Base-by-base conservation (phyloP, 53 echinoderm and acorn worm genomes). In the Glandiceps talaboti region DNA sequence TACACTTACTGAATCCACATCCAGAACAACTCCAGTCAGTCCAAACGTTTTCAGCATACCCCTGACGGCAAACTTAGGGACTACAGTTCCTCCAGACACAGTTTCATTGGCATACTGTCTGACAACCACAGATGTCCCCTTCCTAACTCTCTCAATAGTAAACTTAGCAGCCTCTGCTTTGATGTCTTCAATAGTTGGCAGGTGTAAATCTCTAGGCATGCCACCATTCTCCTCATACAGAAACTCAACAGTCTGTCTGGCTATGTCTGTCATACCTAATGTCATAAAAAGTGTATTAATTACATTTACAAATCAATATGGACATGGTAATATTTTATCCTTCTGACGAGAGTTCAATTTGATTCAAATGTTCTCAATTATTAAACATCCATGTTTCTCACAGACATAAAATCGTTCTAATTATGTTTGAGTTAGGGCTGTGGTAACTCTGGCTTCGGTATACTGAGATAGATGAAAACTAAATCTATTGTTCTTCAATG, bases 251-350 rank as follows among this genome's bases (percentile, higher is more conserved):
- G 92, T 92, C 76, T 92, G 92, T 1, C 92, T 77, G 32, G 92
- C 92, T 28, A 92, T 92, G 86, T 92, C 92, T 0, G 92, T 90
- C 92, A 92, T 92, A 72, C 92, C 92, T 92, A 31, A n/a, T n/a
- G n/a, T n/a, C n/a, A n/a, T n/a, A n/a, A n/a, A n/a, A n/a, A n/a
- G n/a, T n/a, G n/a, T n/a, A n/a, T n/a, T n/a, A n/a, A n/a, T n/a
- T n/a, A n/a, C n/a, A n/a, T n/a, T n/a, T n/a, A n/a, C n/a, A n/a
- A n/a, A n/a, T n/a, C n/a, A n/a, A n/a, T n/a, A n/a, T n/a, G n/a
- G n/a, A n/a, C n/a, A n/a, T n/a, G n/a, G n/a, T n/a, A n/a, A n/a
- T n/a, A n/a, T n/a, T n/a, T n/a, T n/a, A n/a, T n/a, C n/a, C n/a
- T n/a, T n/a, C n/a, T n/a, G n/a, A n/a, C n/a, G n/a, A n/a, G n/a